These are phyloP conservation scores for Telenomus remus DNA, from an alignment of 1,140 invertebrate species.

Conservation along the genomic window DNA sequence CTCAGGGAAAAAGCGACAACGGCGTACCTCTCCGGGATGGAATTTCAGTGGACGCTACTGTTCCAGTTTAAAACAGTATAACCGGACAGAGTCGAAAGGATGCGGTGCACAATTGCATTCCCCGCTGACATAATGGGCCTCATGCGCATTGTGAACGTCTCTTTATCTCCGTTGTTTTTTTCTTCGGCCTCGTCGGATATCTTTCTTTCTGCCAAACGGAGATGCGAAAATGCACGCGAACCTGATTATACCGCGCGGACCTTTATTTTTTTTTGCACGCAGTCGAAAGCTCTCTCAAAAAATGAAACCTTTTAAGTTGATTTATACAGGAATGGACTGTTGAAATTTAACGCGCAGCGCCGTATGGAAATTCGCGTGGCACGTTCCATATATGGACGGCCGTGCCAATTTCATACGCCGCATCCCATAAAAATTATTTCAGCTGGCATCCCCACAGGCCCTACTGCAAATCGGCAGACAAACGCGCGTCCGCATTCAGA, in stretches of 20 bases:
- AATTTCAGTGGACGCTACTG: conserved; percentile 35
- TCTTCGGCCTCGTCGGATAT: too few relatives aligned
- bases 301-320: conserved; percentile 18
- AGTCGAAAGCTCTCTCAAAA: conserved; percentile 1
- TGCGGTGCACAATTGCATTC: conserved; percentile 61
- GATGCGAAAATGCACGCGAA: too few relatives aligned
- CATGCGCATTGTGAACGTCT: conserved; percentile 56
- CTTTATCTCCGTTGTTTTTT: conserved; percentile 21
- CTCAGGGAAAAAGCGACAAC: conserved; percentile 26
- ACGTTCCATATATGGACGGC: conserved; percentile 25
- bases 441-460: conserved; percentile 26
- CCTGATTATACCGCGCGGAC: too few relatives aligned
- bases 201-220: too few relatives aligned
- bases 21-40: conserved; percentile 26
- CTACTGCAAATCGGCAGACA: conserved; percentile 42
- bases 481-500: conserved; percentile 68
- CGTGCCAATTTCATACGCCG: conserved; percentile 37
- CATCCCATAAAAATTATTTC: conserved; percentile 31
- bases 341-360: conserved; percentile 19
- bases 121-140: conserved; percentile 61
- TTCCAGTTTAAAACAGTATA: conserved; percentile 36
- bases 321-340: conserved; percentile 9
- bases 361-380: conserved; percentile 31
- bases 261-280: not conserved
- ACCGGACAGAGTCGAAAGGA: conserved; percentile 35